Conservation (phyloP, 2,797 vertebrate species). For the Rhinoraja longicauda region DNA sequence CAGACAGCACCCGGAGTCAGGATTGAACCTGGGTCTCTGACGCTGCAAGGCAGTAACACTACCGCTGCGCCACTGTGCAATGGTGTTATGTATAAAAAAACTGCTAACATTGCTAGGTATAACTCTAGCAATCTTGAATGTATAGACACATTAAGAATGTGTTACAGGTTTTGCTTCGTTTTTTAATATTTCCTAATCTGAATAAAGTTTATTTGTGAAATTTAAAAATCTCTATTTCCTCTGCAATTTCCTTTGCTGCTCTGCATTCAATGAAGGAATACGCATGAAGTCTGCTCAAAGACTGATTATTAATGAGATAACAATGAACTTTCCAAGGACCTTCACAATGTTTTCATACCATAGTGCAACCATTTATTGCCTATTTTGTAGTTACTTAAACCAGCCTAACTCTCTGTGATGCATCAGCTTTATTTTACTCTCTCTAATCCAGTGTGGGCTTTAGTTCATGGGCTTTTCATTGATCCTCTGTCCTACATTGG, state of each 20-base stretch:
- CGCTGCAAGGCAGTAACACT: no score
- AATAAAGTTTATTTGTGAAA: no score
- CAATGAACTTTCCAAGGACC: neutral
- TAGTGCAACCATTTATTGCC: neutral
- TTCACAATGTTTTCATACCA: neutral
- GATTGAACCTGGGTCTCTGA: no score
- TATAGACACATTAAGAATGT: no score
- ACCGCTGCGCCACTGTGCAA: no score
- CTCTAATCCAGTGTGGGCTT: neutral
- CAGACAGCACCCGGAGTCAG: no score
- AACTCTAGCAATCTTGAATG: no score
- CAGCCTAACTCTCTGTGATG: neutral
- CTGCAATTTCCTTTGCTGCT: neutral
- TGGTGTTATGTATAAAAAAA: no score
- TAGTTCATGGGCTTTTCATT: neutral
- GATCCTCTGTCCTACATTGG: neutral
- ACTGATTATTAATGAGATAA: neutral
- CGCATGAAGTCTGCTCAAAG: neutral
- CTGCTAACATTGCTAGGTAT: no score
- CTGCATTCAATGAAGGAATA: neutral
- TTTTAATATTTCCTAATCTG: no score
- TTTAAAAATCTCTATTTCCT: neutral
- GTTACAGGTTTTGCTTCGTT: no score
- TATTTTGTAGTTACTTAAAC: neutral
- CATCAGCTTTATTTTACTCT: neutral